A percentile compares a stretch with the other conserved stretches of the same genome.
phyloP scores from a whole-genome alignment of 2,113 vertebrate species.

The Chelonoidis abingdonii region DNA sequence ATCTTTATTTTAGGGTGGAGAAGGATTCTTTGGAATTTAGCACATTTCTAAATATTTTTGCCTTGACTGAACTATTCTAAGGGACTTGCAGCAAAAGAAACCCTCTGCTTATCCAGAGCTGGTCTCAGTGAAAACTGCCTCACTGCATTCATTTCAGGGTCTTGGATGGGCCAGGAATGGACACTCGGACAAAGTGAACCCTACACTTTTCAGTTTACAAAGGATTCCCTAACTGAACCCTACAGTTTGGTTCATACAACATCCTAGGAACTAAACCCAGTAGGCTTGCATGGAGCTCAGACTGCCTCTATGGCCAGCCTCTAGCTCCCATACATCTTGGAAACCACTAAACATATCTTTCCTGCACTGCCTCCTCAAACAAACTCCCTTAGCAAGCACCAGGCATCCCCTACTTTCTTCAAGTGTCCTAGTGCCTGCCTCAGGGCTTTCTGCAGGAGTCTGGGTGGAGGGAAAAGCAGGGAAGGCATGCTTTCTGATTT shows the following conservation, averaged over 20 bases:
- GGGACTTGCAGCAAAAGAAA: background rate
- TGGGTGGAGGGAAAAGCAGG: background rate
- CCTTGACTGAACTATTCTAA: background rate
- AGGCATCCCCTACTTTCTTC: background rate
- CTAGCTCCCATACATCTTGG: background rate
- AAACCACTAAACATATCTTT: background rate
- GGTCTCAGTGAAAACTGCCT: background rate
- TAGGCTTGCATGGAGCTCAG: background rate
- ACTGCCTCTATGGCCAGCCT: background rate
- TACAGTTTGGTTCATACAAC: background rate
- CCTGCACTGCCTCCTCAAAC: background rate
- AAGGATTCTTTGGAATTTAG: background rate
- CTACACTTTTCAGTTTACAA: background rate
- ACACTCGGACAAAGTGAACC: background rate
- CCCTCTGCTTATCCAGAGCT: background rate
- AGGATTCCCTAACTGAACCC: background rate
- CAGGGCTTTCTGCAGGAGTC: background rate
- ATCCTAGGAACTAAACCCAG: background rate
- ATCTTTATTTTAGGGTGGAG: background rate
- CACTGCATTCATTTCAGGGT: background rate
- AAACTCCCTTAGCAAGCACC: background rate
- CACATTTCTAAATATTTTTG: background rate
- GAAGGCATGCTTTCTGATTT: background rate
- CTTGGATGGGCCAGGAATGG: background rate
- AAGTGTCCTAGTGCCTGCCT: rapidly evolving